Conservation (phyloP, 2,888 invertebrate species). For the Lamproptera curius region DNA sequence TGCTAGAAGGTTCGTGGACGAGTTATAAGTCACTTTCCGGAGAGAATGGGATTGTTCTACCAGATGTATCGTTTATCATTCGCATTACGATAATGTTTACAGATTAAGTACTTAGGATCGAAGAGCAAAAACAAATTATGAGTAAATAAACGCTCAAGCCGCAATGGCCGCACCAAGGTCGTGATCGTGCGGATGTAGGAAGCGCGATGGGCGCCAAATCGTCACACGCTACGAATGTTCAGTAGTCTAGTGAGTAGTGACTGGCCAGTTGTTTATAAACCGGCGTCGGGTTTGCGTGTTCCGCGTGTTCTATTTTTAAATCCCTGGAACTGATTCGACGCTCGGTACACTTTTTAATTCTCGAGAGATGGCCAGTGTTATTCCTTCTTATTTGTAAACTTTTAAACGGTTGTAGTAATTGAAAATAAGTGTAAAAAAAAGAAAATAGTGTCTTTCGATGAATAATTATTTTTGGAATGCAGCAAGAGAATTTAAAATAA, state of each 20-base stretch:
- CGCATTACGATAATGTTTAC: no score
- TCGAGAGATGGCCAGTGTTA: slow-evolving; percentile 19
- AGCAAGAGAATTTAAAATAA: background rate
- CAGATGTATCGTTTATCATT: no score
- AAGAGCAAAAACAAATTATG: slow-evolving; percentile 25
- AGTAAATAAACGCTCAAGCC: slow-evolving; percentile 44
- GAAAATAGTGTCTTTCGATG: background rate
- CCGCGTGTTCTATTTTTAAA: slow-evolving; percentile 26
- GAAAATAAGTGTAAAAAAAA: background rate
- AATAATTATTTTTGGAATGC: slow-evolving; percentile 4
- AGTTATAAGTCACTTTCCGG: no score
- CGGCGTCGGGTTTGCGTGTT: slow-evolving; percentile 31
- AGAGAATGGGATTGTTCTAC: no score
- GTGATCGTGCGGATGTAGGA: slow-evolving; percentile 48
- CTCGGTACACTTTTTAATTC: no score
- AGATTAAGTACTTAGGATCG: no score
- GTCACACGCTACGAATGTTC: slow-evolving; percentile 21
- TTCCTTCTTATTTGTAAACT: slow-evolving; percentile 1
- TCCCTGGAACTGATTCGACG: no score
- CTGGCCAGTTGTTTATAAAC: slow-evolving; percentile 39
- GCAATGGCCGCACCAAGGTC: slow-evolving; percentile 42
- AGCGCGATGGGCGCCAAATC: slow-evolving; percentile 32
- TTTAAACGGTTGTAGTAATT: background rate
- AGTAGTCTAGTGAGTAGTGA: background rate
- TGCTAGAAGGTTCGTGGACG: no score